Conservation (phyloP, 2,113 vertebrate genomes). For the Clupea harengus region DNA sequence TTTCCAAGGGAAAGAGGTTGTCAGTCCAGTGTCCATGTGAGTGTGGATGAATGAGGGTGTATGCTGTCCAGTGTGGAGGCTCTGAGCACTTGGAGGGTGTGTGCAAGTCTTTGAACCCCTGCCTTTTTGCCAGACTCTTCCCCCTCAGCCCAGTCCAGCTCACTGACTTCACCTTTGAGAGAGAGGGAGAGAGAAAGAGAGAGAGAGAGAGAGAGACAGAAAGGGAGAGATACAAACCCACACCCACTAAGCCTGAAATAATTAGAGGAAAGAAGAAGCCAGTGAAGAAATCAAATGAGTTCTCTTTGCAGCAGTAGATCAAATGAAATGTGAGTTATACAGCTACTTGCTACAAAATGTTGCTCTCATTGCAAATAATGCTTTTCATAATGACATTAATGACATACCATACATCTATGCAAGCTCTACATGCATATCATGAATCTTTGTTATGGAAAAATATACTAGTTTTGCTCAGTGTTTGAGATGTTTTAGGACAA, state of each 20-base stretch:
- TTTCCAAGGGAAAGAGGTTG: slow-evolving; percentile 26
- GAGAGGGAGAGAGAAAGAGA: slow-evolving; percentile 21
- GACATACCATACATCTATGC: no score
- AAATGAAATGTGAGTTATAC: neutral
- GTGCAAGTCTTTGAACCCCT: slow-evolving; percentile 26
- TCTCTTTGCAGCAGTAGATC: neutral
- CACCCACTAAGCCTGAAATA: neutral
- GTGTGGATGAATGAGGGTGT: slow-evolving; percentile 14
- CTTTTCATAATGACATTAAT: no score
- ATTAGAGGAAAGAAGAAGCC: neutral
- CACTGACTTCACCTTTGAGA: slow-evolving; percentile 23
- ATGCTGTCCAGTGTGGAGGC: slow-evolving; percentile 24
- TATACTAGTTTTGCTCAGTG: neutral
- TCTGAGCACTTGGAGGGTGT: slow-evolving; percentile 30
- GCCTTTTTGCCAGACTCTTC: slow-evolving; percentile 40
- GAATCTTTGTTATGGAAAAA: neutral
- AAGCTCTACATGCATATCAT: no score
- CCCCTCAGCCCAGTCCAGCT: slow-evolving; percentile 35
- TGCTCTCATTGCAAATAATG: neutral
- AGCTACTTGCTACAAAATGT: neutral
- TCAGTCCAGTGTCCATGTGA: slow-evolving; percentile 24
- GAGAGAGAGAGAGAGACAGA: slow-evolving; percentile 20
- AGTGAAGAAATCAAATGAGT: neutral
- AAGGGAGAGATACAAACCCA: neutral
- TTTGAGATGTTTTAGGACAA: no score